These are phyloP conservation scores for Podarcis siculus DNA, from an alignment of 2,797 vertebrate genomes.

Conservation along the genomic window DNA sequence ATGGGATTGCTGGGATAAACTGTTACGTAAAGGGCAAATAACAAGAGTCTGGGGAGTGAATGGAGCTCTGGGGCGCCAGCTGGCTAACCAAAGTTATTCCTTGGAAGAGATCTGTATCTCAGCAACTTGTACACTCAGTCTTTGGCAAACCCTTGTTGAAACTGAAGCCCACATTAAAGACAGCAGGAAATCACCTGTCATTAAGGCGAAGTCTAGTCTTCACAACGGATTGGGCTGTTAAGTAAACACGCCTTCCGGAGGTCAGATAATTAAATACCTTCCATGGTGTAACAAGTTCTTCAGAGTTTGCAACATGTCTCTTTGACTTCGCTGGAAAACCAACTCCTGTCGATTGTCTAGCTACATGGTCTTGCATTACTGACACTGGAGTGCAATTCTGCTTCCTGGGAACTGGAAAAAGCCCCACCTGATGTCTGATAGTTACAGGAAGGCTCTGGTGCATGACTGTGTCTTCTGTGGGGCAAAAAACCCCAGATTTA, in stretches of 20 bases:
- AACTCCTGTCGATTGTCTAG: not conserved
- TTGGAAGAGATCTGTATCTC: not conserved
- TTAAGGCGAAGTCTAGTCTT: not conserved
- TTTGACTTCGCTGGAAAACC: not conserved
- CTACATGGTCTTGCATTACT: not conserved
- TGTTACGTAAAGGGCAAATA: too few species aligned
- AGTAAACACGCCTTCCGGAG: not conserved
- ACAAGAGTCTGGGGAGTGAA: too few species aligned
- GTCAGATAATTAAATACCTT: not conserved
- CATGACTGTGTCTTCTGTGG: not conserved
- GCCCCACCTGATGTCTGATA: not conserved
- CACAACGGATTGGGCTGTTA: not conserved
- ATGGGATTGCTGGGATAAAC: too few species aligned
- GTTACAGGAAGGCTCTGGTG: not conserved
- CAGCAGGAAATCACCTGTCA: not conserved
- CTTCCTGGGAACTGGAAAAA: not conserved
- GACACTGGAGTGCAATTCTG: not conserved
- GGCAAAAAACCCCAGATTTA: not conserved
- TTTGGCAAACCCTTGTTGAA: not conserved
- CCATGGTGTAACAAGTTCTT: not conserved
- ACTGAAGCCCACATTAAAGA: not conserved
- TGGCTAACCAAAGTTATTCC: not conserved
- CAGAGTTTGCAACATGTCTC: not conserved
- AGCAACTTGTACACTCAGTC: not conserved
- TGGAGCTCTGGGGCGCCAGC: not conserved